These are phyloP conservation scores for Drosophila affinis DNA, from an alignment of 2,888 invertebrate species.

Conservation along the genomic window DNA sequence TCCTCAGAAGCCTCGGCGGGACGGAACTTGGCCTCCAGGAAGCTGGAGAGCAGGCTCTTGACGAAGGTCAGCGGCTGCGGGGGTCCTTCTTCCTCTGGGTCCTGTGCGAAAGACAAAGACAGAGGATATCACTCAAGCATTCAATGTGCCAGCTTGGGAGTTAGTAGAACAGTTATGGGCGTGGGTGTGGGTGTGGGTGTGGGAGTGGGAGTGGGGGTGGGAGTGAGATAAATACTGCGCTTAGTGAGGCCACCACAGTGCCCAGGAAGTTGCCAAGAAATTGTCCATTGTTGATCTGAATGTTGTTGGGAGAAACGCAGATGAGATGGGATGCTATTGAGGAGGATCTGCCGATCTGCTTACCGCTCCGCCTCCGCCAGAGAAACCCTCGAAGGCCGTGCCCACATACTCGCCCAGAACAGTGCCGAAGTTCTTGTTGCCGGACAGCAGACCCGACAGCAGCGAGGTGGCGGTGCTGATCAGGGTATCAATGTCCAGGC, in stretches of 20 bases:
- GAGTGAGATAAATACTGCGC: slow-evolving; percentile 81
- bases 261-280: slow-evolving; percentile 83
- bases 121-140: not conserved
- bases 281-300: slow-evolving; percentile 82
- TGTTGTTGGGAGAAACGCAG: not conserved
- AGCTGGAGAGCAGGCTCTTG: slow-evolving; percentile 78
- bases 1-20: slow-evolving; percentile 66
- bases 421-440: slow-evolving; percentile 83
- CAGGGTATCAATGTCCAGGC: slow-evolving; percentile 81
- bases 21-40: slow-evolving; percentile 79
- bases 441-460: slow-evolving; percentile 81
- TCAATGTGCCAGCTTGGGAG: not conserved
- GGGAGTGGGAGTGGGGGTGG: not conserved
- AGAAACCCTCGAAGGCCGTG: slow-evolving; percentile 82
- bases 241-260: slow-evolving; percentile 82
- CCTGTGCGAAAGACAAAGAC: slow-evolving; percentile 56
- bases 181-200: not conserved
- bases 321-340: not conserved
- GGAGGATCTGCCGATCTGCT: not conserved
- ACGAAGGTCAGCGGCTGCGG: slow-evolving; percentile 81
- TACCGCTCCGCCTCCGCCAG: slow-evolving; percentile 84
- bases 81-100: slow-evolving; percentile 83
- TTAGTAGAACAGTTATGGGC: slow-evolving; percentile 55
- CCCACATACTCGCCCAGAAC: slow-evolving; percentile 83
- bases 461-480: slow-evolving; percentile 81